Evolutionary conservation across 2,888 invertebrate genomes (phyloP), one percentile per base, ranked within the genome.

Genomic region (Amphipyra berbera): DNA sequence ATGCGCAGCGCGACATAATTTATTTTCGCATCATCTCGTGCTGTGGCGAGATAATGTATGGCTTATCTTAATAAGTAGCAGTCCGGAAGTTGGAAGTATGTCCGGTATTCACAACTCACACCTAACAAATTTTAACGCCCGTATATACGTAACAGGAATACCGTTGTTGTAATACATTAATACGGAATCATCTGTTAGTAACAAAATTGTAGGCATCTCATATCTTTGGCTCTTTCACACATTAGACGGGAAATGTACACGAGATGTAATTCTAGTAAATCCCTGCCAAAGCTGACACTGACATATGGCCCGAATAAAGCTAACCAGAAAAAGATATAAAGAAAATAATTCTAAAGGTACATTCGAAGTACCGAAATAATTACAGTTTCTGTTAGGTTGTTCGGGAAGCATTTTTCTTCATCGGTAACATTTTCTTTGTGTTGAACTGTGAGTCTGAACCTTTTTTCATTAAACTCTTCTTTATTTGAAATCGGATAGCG

Each of bases 201-300:
- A 56, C 15, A 49, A 57, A 63, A 54, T 45, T 41, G 44, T 50
- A 53, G 13, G 44, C 14, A 45, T 49, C 53, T 53, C 57, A 57
- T 53, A 68, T 68, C 47, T 54, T 48, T 59, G 15, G 33, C 42
- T 37, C 33, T 64, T 64, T 15, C 42, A 58, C 53, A 47, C 50
- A 44, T 64, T 64, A 42, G 35, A 59, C 44, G 37, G 30, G 13
- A 64, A 48, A 37, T 69, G 47, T 69, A 65, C 50, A 65, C 54
- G 52, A 45, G 41, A 42, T 40, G 52, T 69, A 65, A 69, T 69
- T 60, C 69, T 52, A 50, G 54, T 48, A 69, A 65, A 69, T 69
- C 70, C 65, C 33, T 65, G 65, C 52, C 48, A 52, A 60, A 69
- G 55, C 65, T 60, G 65, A 69, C 69, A 69, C 33, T 48, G 52